Evolutionary conservation across 2,113 vertebrate species (phyloP).

Genomic region (Reinhardtius hippoglossoides): DNA sequence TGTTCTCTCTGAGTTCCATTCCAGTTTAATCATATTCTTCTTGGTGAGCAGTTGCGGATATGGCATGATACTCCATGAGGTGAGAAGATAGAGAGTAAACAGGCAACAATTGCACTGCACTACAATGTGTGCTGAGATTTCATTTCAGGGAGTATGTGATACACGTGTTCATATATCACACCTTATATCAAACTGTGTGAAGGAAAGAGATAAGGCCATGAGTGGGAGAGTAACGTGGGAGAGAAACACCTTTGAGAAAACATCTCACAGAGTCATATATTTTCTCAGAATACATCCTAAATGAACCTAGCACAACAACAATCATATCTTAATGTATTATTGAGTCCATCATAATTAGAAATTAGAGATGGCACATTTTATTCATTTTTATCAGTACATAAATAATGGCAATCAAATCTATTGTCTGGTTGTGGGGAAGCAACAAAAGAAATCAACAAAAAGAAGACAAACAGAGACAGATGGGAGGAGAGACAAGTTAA

Average conservation of each 20-base stretch:
- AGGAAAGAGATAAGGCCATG: not conserved
- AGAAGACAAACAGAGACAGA: constrained; percentile 3
- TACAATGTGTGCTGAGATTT: not conserved
- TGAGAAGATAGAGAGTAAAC: not conserved
- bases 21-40: not conserved
- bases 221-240: not conserved
- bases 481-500: constrained; percentile 24
- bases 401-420: constrained; percentile 11
- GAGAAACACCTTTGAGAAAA: not conserved
- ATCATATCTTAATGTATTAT: not conserved
- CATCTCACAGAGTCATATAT: not conserved
- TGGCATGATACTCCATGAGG: not conserved
- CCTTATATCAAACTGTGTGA: not conserved
- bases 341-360: constrained; percentile 6
- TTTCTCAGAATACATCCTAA: not conserved
- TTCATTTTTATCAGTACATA: constrained; percentile 2
- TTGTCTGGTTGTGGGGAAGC: not conserved
- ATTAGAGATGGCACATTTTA: not conserved
- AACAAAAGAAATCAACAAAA: constrained; percentile 19
- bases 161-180: not conserved
- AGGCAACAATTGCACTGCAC: not conserved
- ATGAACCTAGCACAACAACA: not conserved
- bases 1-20: not conserved
- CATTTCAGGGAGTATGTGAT: not conserved
- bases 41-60: not conserved